Evolutionary conservation across 2,888 invertebrate species (phyloP).

Genomic region (Blera fallax): DNA sequence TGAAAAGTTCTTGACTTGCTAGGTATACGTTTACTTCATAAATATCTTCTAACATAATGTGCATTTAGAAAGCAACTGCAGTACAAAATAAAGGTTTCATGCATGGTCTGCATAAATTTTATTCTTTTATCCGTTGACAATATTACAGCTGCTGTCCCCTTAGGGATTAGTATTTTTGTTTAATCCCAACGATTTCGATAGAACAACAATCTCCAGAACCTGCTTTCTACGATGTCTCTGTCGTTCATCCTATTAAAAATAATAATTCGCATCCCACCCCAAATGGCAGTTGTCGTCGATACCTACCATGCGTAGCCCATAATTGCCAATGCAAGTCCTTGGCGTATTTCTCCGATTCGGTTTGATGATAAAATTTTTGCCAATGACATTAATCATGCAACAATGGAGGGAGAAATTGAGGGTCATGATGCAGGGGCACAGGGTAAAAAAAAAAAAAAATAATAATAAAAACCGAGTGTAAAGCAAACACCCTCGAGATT

Average conservation of each 20-base stretch:
- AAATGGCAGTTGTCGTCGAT: conserved; percentile 35
- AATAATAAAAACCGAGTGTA: conserved; percentile 50
- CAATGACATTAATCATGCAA: conserved; percentile 72
- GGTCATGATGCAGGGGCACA: not conserved
- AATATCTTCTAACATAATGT: too few species aligned
- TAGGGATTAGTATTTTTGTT: conserved; percentile 16
- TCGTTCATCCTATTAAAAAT: conserved; percentile 49
- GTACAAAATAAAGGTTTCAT: too few species aligned
- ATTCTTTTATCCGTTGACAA: conserved; percentile 17
- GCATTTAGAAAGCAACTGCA: too few species aligned
- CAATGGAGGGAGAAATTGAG: conserved; percentile 34
- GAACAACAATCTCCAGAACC: conserved; percentile 20
- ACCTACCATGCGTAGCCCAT: conserved; percentile 11
- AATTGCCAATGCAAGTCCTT: conserved; percentile 42
- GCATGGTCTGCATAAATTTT: conserved; percentile 20
- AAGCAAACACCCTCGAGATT: conserved; percentile 67
- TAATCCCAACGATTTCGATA: conserved; percentile 45
- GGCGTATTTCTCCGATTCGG: conserved; percentile 36
- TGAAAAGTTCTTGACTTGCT: too few species aligned
- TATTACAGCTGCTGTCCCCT: conserved; percentile 46
- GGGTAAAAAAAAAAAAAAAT: too few species aligned
- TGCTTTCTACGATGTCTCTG: not conserved
- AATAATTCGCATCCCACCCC: conserved; percentile 46
- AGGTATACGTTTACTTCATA: too few species aligned
- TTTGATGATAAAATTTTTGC: conserved; percentile 68